These are phyloP conservation scores for Galerucella pusilla DNA, from an alignment of 2,888 invertebrate genomes.

Conservation along the genomic window DNA sequence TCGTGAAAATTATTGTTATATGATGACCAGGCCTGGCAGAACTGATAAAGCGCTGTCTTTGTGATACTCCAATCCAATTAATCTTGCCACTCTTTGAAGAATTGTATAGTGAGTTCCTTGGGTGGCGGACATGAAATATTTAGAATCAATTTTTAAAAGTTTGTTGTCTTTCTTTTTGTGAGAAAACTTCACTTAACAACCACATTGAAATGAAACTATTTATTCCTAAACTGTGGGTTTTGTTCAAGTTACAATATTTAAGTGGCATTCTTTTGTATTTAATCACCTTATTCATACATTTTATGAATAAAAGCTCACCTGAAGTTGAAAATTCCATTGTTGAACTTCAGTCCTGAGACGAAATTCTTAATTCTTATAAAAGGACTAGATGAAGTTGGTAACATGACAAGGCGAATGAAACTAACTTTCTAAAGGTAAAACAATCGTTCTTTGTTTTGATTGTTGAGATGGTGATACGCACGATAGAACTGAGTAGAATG, in stretches of 20 bases:
- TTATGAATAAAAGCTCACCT: slow-evolving; percentile 1
- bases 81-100: too few relatives aligned
- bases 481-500: not conserved
- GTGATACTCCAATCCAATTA: too few relatives aligned
- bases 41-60: too few relatives aligned
- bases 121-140: too few relatives aligned
- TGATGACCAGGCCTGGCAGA: too few relatives aligned
- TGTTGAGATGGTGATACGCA: not conserved
- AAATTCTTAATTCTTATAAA: not conserved
- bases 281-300: not conserved
- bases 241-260: not conserved
- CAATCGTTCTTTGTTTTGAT: not conserved
- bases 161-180: too few relatives aligned
- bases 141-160: too few relatives aligned
- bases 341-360: not conserved
- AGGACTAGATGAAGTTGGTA: not conserved
- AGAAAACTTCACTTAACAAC: too few relatives aligned
- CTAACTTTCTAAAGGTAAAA: not conserved
- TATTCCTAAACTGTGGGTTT: too few relatives aligned
- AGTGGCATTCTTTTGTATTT: not conserved
- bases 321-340: not conserved
- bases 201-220: too few relatives aligned
- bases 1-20: too few relatives aligned
- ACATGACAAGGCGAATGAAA: not conserved
- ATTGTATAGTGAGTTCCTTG: too few relatives aligned